A percentile compares a stretch with the other conserved stretches of the same genome.
phyloP scores from a whole-genome alignment of 2,888 invertebrate genomes.

The Apocheima hispidaria region DNA sequence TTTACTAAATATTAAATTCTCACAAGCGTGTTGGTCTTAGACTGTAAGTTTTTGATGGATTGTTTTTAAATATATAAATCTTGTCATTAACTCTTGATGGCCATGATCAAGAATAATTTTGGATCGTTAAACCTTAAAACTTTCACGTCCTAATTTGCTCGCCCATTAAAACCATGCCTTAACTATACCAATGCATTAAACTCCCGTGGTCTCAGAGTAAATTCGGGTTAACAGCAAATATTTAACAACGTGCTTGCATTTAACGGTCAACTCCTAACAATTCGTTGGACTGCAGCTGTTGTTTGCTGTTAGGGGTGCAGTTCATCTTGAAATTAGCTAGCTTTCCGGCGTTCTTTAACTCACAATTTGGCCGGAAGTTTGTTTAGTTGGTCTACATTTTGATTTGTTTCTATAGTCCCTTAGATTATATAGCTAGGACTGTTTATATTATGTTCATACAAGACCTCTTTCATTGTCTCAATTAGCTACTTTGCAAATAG shows the following conservation, averaged over 20 bases:
- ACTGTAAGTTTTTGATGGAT: too few species aligned
- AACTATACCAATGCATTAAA: slow-evolving; percentile 4
- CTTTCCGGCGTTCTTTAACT: neutral
- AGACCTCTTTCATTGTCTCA: too few species aligned
- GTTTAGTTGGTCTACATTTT: neutral
- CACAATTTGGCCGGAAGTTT: neutral
- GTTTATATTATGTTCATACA: too few species aligned
- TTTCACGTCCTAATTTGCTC: neutral
- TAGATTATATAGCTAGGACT: too few species aligned
- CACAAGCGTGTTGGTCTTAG: too few species aligned
- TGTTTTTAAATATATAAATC: too few species aligned
- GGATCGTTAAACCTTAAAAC: neutral
- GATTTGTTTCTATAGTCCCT: too few species aligned
- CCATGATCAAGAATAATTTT: too few species aligned
- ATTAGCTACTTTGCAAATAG: too few species aligned
- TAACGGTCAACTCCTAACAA: slow-evolving; percentile 18
- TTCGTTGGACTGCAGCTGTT: slow-evolving; percentile 24
- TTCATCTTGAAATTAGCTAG: neutral
- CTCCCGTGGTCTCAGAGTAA: slow-evolving; percentile 2
- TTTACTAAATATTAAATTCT: too few species aligned
- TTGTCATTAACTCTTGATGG: too few species aligned
- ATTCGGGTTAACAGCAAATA: slow-evolving; percentile 13
- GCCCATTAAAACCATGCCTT: neutral
- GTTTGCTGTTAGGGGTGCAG: slow-evolving; percentile 15
- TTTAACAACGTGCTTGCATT: slow-evolving; percentile 21